These are phyloP conservation scores for Melitaea athalia DNA, from an alignment of 2,888 invertebrate species.

Conservation along the genomic window DNA sequence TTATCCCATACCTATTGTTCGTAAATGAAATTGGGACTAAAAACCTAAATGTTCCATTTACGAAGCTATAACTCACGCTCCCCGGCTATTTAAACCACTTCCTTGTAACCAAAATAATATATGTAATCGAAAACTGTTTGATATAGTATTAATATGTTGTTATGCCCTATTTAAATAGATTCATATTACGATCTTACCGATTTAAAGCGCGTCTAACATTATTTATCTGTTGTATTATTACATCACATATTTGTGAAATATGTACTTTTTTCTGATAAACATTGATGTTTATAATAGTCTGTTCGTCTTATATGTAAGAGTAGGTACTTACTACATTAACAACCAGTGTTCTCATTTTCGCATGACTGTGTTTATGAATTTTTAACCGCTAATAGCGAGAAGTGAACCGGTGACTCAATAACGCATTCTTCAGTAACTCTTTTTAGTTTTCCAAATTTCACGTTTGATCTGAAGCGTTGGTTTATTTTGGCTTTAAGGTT, in stretches of 20 bases:
- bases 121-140: conserved; percentile 17
- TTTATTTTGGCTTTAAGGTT: conserved; percentile 4
- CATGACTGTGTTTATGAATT: not conserved
- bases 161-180: conserved; percentile 43
- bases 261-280: conserved; percentile 16
- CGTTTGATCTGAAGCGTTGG: conserved; percentile 7
- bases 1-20: not conserved
- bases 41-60: not conserved
- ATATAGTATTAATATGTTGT: conserved; percentile 42
- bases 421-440: not conserved
- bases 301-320: not conserved
- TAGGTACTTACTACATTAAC: not conserved
- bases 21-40: not conserved
- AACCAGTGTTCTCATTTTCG: not conserved
- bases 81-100: conserved; percentile 17
- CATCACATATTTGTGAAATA: not conserved
- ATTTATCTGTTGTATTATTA: conserved; percentile 34
- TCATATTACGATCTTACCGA: conserved; percentile 39
- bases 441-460: not conserved
- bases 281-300: not conserved
- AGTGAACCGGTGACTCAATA: not conserved
- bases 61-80: not conserved
- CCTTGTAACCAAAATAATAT: conserved; percentile 21
- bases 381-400: not conserved
- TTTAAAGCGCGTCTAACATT: conserved; percentile 40